Evolutionary conservation across 2,113 vertebrate species (phyloP).

Genomic region (Ptychochromis oligacanthus): DNA sequence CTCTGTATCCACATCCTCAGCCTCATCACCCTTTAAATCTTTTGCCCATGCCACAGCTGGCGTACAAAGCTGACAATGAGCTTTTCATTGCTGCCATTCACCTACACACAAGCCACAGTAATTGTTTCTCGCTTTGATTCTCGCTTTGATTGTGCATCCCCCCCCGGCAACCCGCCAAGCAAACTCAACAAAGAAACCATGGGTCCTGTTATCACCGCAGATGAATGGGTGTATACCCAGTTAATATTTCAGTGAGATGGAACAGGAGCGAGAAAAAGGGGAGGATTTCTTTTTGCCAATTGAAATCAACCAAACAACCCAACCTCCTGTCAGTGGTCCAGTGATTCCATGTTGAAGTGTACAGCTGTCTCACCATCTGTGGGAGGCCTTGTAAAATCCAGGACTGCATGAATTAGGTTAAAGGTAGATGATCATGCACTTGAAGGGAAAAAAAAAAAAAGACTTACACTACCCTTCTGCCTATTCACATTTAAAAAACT

Average conservation of each 20-base stretch:
- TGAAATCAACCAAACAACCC: constrained; percentile 68
- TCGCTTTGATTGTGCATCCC: constrained; percentile 54
- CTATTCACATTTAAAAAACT: background rate
- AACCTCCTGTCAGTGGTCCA: constrained; percentile 60
- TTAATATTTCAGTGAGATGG: constrained; percentile 45
- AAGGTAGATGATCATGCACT: constrained; percentile 11
- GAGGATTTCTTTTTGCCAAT: constrained; percentile 47
- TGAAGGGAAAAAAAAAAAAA: background rate
- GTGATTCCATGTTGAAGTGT: constrained; percentile 60
- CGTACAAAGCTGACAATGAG: constrained; percentile 54
- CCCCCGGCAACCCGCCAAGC: constrained; percentile 42
- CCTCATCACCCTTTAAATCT: constrained; percentile 40
- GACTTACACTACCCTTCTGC: background rate
- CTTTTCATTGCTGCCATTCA: constrained; percentile 68
- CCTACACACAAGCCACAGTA: constrained; percentile 57
- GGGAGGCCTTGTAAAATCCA: constrained; percentile 35
- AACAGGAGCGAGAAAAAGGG: background rate
- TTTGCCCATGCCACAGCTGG: constrained; percentile 56
- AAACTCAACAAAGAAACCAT: constrained; percentile 38
- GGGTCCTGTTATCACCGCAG: constrained; percentile 33
- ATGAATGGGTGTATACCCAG: constrained; percentile 48
- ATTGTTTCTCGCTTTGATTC: constrained; percentile 63
- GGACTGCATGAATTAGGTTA: constrained; percentile 26
- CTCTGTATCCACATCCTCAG: constrained; percentile 20
- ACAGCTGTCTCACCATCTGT: constrained; percentile 74